Evolutionary conservation across 1,140 invertebrate genomes (phyloP).

Genomic region (Zelostemma sp.): DNA sequence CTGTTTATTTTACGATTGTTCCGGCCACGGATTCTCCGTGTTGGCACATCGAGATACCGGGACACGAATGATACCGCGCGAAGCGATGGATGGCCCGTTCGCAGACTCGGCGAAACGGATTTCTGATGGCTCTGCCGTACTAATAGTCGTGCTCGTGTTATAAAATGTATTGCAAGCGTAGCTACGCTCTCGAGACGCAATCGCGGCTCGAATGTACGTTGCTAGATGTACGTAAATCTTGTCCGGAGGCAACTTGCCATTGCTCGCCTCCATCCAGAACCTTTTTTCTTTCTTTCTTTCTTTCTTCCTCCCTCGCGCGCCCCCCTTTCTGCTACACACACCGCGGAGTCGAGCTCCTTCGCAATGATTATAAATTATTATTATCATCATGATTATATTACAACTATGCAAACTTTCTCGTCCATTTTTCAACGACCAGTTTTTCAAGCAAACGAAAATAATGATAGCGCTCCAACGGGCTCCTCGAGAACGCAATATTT

Average conservation of each 20-base stretch:
- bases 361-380: too few relatives aligned
- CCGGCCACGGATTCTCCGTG: slow-evolving; percentile 36
- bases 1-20: slow-evolving; percentile 64
- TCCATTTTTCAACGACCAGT: too few relatives aligned
- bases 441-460: too few relatives aligned
- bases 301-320: too few relatives aligned
- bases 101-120: slow-evolving; percentile 38
- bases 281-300: too few relatives aligned
- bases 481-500: too few relatives aligned
- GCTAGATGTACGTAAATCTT: slow-evolving; percentile 46
- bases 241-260: slow-evolving; percentile 46
- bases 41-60: slow-evolving; percentile 45
- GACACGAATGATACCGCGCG: slow-evolving; percentile 43
- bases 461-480: too few relatives aligned
- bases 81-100: slow-evolving; percentile 43
- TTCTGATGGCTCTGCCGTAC: slow-evolving; percentile 46
- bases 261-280: slow-evolving; percentile 18
- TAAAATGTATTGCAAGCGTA: slow-evolving; percentile 44
- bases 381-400: too few relatives aligned
- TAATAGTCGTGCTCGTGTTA: slow-evolving; percentile 50
- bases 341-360: too few relatives aligned
- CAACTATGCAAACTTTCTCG: too few relatives aligned
- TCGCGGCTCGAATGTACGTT: slow-evolving; percentile 31
- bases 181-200: slow-evolving; percentile 36
- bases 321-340: too few relatives aligned